Evolutionary conservation across 2,888 invertebrate species (phyloP), one percentile per base, ranked within the genome.

Genomic region (Blera fallax): DNA sequence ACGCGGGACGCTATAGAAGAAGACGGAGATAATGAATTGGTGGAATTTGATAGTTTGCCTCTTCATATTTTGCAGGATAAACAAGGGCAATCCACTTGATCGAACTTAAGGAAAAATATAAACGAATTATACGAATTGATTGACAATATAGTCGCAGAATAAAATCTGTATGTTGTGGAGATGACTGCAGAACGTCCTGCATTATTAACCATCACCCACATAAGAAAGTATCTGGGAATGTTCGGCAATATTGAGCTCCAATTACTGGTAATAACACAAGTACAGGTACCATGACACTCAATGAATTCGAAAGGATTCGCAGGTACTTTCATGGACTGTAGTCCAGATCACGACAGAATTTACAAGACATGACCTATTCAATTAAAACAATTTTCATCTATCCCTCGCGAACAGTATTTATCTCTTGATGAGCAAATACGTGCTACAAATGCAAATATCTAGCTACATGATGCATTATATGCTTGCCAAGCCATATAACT

Each of bases 41-140:
- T 45, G 62, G 40, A 62, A 4, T 24, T 62, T 62, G 45, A 45
- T 8, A 62, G 62, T 62, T 62, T 62, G n/a, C 27, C 62, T 43
- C 27, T 62, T 27, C 29, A 62, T 18, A 62, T 62, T 27, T 45
- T 62, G 29, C 18, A 62, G 24, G 24, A 24, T 24, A 24, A 24
- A 24, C 24, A 3, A 24, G 24, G 4, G 24, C 24, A 24, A 24
- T 40, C 21, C n/a, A n/a, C n/a, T n/a, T n/a, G n/a, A n/a, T n/a
- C 14, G 10, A 62, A 29, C 27, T 45, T 24, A 62, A 45, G 24
- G 45, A 62, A 29, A 62, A 62, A 29, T 43, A 29, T 40, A 62
- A 43, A 45, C 18, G 11, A 62, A 62, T 43, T 62, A 24, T 27
- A 24, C 8, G 29, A 54, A 32, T 27, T 29, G 6, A 54, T 29